These are phyloP conservation scores for Candoia aspera DNA, from an alignment of 2,113 vertebrate genomes.

Conservation along the genomic window DNA sequence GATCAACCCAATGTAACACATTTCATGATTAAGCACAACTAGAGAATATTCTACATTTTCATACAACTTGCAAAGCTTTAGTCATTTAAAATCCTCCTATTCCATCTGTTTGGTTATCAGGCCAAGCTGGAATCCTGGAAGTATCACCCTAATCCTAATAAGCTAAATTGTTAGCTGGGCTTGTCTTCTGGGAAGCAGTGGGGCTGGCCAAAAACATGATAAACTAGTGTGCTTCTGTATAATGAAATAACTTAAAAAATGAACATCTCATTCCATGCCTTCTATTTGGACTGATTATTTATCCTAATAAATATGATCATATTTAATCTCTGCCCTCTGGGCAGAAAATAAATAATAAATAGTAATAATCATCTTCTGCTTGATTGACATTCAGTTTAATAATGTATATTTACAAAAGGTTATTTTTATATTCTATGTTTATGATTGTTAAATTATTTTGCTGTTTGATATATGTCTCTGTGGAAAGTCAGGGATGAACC, in stretches of 20 bases:
- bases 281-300: neutral
- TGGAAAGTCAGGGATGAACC: neutral
- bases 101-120: conserved; percentile 60
- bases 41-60: conserved; percentile 56
- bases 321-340: neutral
- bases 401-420: accelerated
- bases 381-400: neutral
- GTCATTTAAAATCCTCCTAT: conserved; percentile 33
- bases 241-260: accelerated
- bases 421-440: neutral
- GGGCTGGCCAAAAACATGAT: neutral
- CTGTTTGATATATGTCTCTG: accelerated
- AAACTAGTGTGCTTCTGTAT: neutral
- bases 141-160: conserved; percentile 20
- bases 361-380: neutral
- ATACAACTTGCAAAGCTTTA: conserved; percentile 35
- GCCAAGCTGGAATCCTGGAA: neutral
- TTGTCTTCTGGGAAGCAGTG: conserved; percentile 11
- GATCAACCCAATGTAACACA: conserved; percentile 41
- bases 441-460: neutral
- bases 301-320: too few relatives aligned
- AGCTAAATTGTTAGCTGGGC: neutral
- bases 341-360: neutral
- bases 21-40: conserved; percentile 62
- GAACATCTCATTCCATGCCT: conserved; percentile 20